Evolutionary conservation across 2,888 invertebrate species (phyloP), one percentile per base, ranked within the genome.

Genomic region (Nomada fabriciana): DNA sequence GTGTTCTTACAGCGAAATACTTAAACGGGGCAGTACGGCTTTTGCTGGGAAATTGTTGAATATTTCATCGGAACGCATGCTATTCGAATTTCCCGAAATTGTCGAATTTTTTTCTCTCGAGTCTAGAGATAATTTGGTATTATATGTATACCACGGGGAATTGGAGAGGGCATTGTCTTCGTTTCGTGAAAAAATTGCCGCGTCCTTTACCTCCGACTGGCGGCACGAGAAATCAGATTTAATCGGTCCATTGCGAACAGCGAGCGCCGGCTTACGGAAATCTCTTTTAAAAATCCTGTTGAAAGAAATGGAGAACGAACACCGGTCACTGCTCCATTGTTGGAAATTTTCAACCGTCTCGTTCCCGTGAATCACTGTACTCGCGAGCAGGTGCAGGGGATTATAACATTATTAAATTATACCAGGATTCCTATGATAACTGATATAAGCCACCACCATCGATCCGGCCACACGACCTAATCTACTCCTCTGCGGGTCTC

Each of bases 401-500:
- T 70, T 70, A 43, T 69, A 72, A 65, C 74, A 18, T 80, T 65
- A 60, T 78, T 77, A 72, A 71, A 73, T 61, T 71, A 63, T 47
- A 64, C 47, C 57, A 50, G 53, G 36, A 52, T 81, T 60, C 25
- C 59, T 60, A 55, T 18, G 63, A 72, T 75, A 83, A 75, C 70
- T 67, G 64, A 61, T 63, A 57, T 83, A 83, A 76, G 36, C 63
- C 47, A 63, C 65, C 61, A 18, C 20, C 72, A 82, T 87, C 80
- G 87, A 84, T 82, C 77, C 47, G 18, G 20, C 29, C 52, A 53
- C 68, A 61, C 65, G 72, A 74, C 57, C 82, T 86, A 82, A 84
- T 87, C 87, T 65, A 78, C 78, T 82, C 75, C 85, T 70, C 79
- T 67, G 69, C 72, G 84, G 82, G 82, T 77, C 84, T 86, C 80